These are phyloP conservation scores for Autographa gamma DNA, from an alignment of 2,888 invertebrate genomes.

Conservation along the genomic window DNA sequence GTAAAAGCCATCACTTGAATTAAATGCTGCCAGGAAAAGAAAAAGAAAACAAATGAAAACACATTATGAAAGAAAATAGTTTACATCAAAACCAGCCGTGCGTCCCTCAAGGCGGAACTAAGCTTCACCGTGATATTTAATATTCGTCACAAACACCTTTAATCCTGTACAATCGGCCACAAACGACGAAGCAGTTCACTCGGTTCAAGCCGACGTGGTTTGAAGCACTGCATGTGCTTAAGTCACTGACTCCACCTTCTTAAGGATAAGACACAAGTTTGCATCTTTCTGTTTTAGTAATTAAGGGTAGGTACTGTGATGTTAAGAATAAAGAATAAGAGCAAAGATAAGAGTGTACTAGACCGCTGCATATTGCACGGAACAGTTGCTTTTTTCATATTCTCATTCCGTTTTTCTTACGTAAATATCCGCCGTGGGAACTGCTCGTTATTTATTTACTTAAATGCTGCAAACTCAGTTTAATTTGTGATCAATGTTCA, in stretches of 20 bases:
- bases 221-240: slow-evolving; percentile 64
- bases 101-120: slow-evolving; percentile 11
- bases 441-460: slow-evolving; percentile 5
- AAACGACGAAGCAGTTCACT: slow-evolving; percentile 44
- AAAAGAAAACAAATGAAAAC: background rate
- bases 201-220: slow-evolving; percentile 47
- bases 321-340: slow-evolving; percentile 41
- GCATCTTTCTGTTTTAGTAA: slow-evolving; percentile 29
- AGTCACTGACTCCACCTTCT: slow-evolving; percentile 46
- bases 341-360: slow-evolving; percentile 44
- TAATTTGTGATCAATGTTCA: slow-evolving; percentile 2
- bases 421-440: background rate
- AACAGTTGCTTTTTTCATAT: slow-evolving; percentile 32
- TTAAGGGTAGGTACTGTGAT: slow-evolving; percentile 33
- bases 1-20: background rate
- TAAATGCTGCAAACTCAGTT: background rate
- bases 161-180: slow-evolving; percentile 61
- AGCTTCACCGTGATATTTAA: slow-evolving; percentile 56
- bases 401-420: slow-evolving; percentile 29
- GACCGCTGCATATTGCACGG: slow-evolving; percentile 50
- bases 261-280: slow-evolving; percentile 22
- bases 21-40: background rate
- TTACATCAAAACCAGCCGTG: background rate
- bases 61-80: slow-evolving; percentile 15
- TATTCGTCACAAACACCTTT: slow-evolving; percentile 57